These are phyloP conservation scores for Lutjanus argentimaculatus DNA, from an alignment of 2,797 vertebrate genomes.

Conservation along the genomic window DNA sequence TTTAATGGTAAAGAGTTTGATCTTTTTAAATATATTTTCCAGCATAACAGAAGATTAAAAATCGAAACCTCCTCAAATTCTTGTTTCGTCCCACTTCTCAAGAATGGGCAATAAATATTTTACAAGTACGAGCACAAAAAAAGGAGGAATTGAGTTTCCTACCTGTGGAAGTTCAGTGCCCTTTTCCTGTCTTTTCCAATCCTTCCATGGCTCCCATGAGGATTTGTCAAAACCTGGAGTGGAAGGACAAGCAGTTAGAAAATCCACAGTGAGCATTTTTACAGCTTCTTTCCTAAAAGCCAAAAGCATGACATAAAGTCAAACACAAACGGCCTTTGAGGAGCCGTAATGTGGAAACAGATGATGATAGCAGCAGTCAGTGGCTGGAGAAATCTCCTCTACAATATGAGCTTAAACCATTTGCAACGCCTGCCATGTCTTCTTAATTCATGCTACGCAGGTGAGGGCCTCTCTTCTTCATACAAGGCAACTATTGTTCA, in stretches of 20 bases:
- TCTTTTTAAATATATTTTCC: too few species aligned
- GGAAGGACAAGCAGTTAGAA: conserved; percentile 31
- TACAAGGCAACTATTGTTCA: conserved; percentile 53
- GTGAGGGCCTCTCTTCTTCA: conserved; percentile 34
- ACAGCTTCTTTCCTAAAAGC: conserved; percentile 22
- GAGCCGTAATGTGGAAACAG: conserved; percentile 19
- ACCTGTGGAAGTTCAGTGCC: conserved; percentile 56
- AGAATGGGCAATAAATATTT: neutral
- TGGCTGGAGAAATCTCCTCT: neutral
- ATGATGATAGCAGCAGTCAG: conserved; percentile 24
- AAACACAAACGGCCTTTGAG: conserved; percentile 14
- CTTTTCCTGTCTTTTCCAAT: conserved; percentile 42
- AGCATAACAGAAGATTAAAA: too few species aligned
- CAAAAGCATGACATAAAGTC: conserved; percentile 5
- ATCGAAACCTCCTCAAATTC: too few species aligned
- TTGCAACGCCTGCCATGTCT: conserved; percentile 35
- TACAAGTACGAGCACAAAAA: neutral
- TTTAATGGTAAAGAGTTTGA: too few species aligned
- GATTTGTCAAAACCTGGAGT: conserved; percentile 57
- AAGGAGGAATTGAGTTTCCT: conserved; percentile 3
- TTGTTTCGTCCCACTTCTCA: too few species aligned
- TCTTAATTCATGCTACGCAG: conserved; percentile 44
- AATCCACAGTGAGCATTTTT: conserved; percentile 18
- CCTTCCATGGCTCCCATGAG: conserved; percentile 45
- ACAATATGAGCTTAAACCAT: conserved; percentile 27